Conservation (phyloP, 2,888 invertebrate species). For the Lithosia quadra region DNA sequence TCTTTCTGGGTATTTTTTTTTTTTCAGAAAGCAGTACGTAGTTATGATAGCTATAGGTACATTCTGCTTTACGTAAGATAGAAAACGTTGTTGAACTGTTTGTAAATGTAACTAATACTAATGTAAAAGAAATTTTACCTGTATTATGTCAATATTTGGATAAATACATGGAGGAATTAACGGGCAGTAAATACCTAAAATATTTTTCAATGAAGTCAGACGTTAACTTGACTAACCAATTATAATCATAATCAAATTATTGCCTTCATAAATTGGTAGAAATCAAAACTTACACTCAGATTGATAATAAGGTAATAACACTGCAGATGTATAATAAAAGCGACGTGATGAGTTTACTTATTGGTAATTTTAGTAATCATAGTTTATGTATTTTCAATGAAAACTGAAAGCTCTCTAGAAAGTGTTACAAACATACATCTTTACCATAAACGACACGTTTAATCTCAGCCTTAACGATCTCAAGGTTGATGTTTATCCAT, state of each 20-base stretch:
- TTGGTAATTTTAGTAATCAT: constrained; percentile 14
- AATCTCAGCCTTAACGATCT: neutral
- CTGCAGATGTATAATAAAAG: constrained; percentile 5
- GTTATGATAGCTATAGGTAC: too few relatives aligned
- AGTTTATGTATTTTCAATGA: neutral
- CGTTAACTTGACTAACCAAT: neutral
- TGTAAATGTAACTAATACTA: too few relatives aligned
- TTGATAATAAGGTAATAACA: constrained; percentile 13
- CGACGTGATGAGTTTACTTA: constrained; percentile 11
- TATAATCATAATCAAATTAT: neutral
- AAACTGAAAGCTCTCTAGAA: neutral
- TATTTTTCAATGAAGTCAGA: neutral
- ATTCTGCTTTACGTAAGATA: too few relatives aligned
- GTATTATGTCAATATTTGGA: too few relatives aligned
- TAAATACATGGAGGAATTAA: too few relatives aligned
- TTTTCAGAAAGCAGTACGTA: too few relatives aligned
- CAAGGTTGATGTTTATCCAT: neutral
- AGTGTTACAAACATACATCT: constrained; percentile 5
- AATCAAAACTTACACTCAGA: neutral
- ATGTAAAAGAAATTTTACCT: too few relatives aligned
- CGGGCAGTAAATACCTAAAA: neutral
- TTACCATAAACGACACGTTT: neutral
- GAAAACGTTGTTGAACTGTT: too few relatives aligned
- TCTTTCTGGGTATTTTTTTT: neutral
- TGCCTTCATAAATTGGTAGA: neutral